phyloP scores from a whole-genome alignment of 2,888 invertebrate species.

The Pterobdella sp. region DNA sequence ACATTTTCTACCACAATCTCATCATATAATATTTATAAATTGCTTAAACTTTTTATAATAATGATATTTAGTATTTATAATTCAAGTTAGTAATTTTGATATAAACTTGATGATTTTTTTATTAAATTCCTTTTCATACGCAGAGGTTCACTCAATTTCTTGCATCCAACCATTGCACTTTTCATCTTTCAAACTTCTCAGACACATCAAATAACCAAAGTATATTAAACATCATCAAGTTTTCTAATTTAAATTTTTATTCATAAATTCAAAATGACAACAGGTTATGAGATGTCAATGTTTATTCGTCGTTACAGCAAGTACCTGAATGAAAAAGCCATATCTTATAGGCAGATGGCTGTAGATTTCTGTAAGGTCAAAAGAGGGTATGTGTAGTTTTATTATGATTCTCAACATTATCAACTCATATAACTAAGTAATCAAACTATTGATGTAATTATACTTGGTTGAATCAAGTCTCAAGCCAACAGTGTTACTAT shows the following conservation, averaged over 20 bases:
- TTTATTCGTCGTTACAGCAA: constrained; percentile 97
- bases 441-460: background rate
- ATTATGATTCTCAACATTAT: too few species aligned
- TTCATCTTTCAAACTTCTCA: constrained; percentile 92
- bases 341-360: constrained; percentile 94
- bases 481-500: background rate
- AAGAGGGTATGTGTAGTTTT: constrained; percentile 67
- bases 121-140: too few species aligned
- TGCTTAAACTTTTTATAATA: background rate
- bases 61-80: background rate
- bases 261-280: constrained; percentile 38
- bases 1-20: background rate
- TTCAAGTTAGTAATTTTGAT: background rate
- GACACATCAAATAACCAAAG: constrained; percentile 97
- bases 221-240: constrained; percentile 53
- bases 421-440: background rate
- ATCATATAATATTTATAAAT: background rate
- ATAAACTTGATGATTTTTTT: background rate
- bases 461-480: background rate
- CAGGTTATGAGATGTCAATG: constrained; percentile 98
- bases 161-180: constrained; percentile 97
- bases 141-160: constrained; percentile 98
- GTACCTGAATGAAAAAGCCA: constrained; percentile 97
- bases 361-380: constrained; percentile 99
- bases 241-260: background rate